Conservation (phyloP, 2,113 vertebrate species). For the Centropus unirufus region DNA sequence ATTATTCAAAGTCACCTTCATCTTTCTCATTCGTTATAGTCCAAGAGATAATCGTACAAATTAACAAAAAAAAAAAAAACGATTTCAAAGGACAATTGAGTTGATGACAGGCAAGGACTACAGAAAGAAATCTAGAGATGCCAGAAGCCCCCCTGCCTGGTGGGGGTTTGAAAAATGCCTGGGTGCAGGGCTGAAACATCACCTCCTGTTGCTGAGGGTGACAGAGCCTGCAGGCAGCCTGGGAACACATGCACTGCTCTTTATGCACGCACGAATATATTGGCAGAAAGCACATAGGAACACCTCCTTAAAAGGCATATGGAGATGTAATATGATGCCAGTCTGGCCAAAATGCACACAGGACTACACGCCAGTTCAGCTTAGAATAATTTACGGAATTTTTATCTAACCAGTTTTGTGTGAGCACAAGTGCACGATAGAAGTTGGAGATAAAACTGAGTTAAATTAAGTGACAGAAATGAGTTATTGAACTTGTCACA, state of each 20-base stretch:
- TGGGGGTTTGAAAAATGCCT: background rate
- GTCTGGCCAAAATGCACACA: background rate
- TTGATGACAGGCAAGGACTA: background rate
- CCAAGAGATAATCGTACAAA: background rate
- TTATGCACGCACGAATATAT: background rate
- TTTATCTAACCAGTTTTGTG: background rate
- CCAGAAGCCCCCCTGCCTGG: background rate
- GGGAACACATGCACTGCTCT: background rate
- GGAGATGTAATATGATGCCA: background rate
- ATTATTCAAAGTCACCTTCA: constrained; percentile 33
- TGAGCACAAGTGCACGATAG: background rate
- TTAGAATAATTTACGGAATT: background rate
- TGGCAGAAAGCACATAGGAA: too few species aligned
- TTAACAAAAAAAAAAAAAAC: background rate
- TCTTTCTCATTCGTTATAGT: background rate
- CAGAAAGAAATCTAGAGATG: background rate
- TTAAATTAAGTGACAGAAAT: background rate
- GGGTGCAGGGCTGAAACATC: background rate
- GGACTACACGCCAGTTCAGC: background rate
- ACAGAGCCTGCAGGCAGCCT: rapidly evolving
- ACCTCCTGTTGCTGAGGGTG: background rate
- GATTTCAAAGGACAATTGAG: background rate
- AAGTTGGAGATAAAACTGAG: background rate
- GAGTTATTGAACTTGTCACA: background rate
- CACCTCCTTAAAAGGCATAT: rapidly evolving